Conservation (phyloP, 2,888 invertebrate species). For the Dastarcus helophoroides region DNA sequence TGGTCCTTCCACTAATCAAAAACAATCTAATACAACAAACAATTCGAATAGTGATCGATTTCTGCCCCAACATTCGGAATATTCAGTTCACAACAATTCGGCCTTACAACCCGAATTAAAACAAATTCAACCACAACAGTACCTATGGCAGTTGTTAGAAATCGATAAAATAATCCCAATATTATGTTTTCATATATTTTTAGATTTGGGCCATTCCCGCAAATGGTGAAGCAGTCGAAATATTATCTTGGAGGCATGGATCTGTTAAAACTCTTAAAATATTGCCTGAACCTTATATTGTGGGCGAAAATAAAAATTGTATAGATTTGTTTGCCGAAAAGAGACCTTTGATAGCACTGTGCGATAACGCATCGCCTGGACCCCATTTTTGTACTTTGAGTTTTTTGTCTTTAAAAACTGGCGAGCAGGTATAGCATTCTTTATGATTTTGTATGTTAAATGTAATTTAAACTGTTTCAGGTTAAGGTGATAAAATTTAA, state of each 20-base stretch:
- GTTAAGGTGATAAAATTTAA: conserved; percentile 88
- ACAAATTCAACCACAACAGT: too few relatives aligned
- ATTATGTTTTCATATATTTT: too few relatives aligned
- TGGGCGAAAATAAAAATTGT: conserved; percentile 37
- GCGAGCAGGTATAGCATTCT: conserved; percentile 50
- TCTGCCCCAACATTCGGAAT: too few relatives aligned
- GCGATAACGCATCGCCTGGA: conserved; percentile 72
- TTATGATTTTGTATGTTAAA: not conserved
- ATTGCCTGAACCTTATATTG: conserved; percentile 60
- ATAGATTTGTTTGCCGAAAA: conserved; percentile 65
- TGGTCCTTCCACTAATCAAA: too few relatives aligned
- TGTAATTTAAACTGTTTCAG: conserved; percentile 30
- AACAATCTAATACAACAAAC: too few relatives aligned
- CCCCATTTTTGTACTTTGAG: conserved; percentile 70
- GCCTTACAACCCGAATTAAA: too few relatives aligned
- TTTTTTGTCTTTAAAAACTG: conserved; percentile 73
- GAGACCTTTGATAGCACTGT: conserved; percentile 81
- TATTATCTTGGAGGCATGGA: conserved; percentile 89
- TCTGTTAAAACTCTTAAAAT: conserved; percentile 71
- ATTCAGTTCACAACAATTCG: too few relatives aligned
- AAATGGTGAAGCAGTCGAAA: conserved; percentile 88
- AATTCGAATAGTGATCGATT: too few relatives aligned
- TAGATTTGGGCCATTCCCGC: conserved; percentile 80
- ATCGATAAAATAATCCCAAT: too few relatives aligned
- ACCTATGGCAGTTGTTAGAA: too few relatives aligned